These are phyloP conservation scores for Myotis brandtii DNA, from an alignment of 2,113 vertebrate species.

Conservation along the genomic window DNA sequence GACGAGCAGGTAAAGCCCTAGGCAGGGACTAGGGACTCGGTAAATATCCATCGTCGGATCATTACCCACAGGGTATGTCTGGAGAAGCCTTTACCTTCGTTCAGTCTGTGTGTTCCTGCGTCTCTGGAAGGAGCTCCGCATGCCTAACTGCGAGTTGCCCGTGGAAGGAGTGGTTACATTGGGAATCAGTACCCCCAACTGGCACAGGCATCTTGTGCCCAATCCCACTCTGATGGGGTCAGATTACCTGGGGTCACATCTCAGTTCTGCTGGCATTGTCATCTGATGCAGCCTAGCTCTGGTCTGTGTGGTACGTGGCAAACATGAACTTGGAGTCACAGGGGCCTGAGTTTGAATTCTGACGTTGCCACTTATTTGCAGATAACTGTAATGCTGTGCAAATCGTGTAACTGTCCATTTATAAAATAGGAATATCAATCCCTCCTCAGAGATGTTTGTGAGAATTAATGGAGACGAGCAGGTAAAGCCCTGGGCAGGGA, in stretches of 20 bases:
- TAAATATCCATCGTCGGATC: neutral
- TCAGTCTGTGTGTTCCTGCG: neutral
- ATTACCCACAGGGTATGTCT: neutral
- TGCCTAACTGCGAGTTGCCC: neutral
- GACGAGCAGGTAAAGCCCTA: conserved; percentile 24
- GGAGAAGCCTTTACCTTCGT: neutral
- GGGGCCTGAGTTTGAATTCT: neutral
- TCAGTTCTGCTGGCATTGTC: rapidly evolving
- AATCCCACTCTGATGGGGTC: neutral
- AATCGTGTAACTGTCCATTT: neutral
- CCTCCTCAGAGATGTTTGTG: conserved; percentile 2
- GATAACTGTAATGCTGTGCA: neutral
- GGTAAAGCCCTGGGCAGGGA: neutral
- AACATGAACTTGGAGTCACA: neutral
- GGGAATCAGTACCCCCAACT: neutral
- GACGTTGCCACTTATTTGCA: neutral
- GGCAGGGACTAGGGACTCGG: neutral
- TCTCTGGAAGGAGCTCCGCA: neutral
- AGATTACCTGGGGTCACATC: neutral
- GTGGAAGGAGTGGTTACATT: neutral
- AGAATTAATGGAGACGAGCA: neutral
- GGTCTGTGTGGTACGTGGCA: neutral
- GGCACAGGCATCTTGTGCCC: neutral
- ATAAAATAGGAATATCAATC: neutral
- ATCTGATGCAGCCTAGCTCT: rapidly evolving